Base-by-base conservation (phyloP, 2,113 vertebrate genomes). In the Petroica traversi region DNA sequence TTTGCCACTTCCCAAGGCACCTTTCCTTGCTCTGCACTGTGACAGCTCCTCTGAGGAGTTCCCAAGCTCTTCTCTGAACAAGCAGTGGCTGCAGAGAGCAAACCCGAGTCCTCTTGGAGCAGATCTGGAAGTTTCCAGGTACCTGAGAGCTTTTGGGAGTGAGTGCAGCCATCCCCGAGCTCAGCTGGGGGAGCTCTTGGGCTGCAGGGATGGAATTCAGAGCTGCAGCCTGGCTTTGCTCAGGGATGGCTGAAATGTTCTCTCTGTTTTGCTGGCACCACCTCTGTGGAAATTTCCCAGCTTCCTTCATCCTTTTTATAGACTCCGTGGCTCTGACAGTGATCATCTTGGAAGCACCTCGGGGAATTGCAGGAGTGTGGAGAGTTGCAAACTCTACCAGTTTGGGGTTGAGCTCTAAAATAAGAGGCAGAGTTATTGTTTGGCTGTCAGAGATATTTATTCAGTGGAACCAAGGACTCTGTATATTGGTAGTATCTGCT, bases 171-270 rank as follows among this genome's bases (percentile, higher is more conserved):
- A 24, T 16, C 1, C 2, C 12, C 2, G 25, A 14, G 82, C 75
- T 91, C 97, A 34, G 96, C 48, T 96, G 97, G 92, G 97, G 98
- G 98, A 93, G 69, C 94, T 91, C 93, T 66, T 43, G 68, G 72
- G 5, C 90, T 95, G 88, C 81, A 1, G 25, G 25, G 63, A 0
- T 49, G 78, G 13, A 31, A 33, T 24, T 46, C 77, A 28, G 77
- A 4, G 67, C 31, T 58, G 72, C 90, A 77, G 72, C 73, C 88
- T 61, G 55, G 20, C 80, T 84, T 20, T 17, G 2, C 49, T 41
- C 88, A 13, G 40, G 54, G 52, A 11, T 72, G 89, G 57, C 88
- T 85, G 5, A 88, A 83, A 86, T 24, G 58, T 55, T 67, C 57
- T 3, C n/a, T 73, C 46, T 81, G 45, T 36, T 80, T 34, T 78